Base-by-base conservation (phyloP, 2,888 invertebrate genomes). In the Resseliella maxima region DNA sequence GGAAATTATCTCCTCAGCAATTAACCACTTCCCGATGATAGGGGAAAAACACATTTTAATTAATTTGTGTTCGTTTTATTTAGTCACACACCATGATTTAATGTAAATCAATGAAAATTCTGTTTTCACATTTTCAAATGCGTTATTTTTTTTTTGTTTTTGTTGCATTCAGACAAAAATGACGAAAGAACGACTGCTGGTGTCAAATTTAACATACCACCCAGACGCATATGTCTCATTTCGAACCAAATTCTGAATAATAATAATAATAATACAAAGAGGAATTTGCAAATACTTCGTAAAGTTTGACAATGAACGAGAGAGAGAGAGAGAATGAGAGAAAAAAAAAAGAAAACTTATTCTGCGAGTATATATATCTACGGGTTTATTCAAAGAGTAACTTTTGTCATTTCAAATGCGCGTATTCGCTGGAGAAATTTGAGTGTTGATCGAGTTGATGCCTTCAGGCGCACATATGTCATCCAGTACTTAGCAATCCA, bases 401-500 rank as follows among this genome's bases (percentile, higher is more conserved):
- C n/a, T 83, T 83, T 83, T 83, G n/a, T 38, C 41, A 38, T 38
- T 81, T 81, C 35, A 24, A 6, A 38, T 8, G 83, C 38, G 38
- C 83, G 24, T 83, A 83, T 83, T 83, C 83, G 83, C 36, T 38
- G 38, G 83, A 83, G 83, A 83, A 83, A 83, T 83, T 83, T n/a
- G 83, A 83, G 83, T 38, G 83, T 83, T 38, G 36, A 72, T 35
- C 72, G 35, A 72, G 72, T 72, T 72, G 83, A 38, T 83, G 83
- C 83, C 83, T 81, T 83, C 41, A 38, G 83, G 83, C 83, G 83
- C 38, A 38, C 83, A 83, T 83, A 83, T 83, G 83, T 83, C 83
- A 83, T 38, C 38, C 36, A 72, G 31, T 72, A 72, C 72, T 72
- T 72, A 31, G 35, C 31, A 12, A 18, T 72, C 31, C 72, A 72